phyloP scores from a whole-genome alignment of 2,888 invertebrate species.

The Sphecodes monilicornis region DNA sequence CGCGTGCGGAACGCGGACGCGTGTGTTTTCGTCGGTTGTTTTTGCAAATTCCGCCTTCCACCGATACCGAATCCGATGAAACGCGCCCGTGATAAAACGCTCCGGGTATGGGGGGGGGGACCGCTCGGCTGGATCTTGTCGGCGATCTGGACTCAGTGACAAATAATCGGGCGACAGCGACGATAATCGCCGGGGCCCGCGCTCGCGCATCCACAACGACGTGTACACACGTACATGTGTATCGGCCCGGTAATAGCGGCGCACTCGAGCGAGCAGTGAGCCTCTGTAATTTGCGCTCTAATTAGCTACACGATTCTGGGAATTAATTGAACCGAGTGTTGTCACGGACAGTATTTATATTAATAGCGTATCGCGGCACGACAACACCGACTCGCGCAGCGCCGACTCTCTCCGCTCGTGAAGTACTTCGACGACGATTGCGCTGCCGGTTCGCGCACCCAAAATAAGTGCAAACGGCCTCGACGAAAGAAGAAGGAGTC shows the following conservation, averaged over 20 bases:
- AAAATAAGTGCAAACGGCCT: conserved; percentile 37
- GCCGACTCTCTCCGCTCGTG: neutral
- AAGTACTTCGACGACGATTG: conserved; percentile 35
- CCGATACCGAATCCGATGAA: conserved; percentile 62
- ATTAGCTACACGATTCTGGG: conserved; percentile 59
- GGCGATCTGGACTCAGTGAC: conserved; percentile 53
- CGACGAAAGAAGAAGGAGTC: neutral
- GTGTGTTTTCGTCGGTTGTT: conserved; percentile 51
- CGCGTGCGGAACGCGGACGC: conserved; percentile 24
- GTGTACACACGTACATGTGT: neutral
- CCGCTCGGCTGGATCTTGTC: conserved; percentile 50
- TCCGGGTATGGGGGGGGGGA: conserved; percentile 16
- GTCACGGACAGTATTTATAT: conserved; percentile 57
- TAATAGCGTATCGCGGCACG: conserved; percentile 31
- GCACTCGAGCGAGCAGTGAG: conserved; percentile 38
- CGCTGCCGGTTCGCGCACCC: conserved; percentile 15
- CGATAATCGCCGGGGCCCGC: conserved; percentile 54
- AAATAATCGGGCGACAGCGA: conserved; percentile 60
- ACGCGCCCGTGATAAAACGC: conserved; percentile 60
- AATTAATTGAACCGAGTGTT: conserved; percentile 57
- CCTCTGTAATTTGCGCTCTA: conserved; percentile 55
- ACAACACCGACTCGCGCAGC: conserved; percentile 13
- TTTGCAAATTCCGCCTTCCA: conserved; percentile 62
- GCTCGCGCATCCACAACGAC: neutral
- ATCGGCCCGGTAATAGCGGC: conserved; percentile 38